These are phyloP conservation scores for Volucella zonaria DNA, from an alignment of 2,888 invertebrate genomes.

Conservation along the genomic window DNA sequence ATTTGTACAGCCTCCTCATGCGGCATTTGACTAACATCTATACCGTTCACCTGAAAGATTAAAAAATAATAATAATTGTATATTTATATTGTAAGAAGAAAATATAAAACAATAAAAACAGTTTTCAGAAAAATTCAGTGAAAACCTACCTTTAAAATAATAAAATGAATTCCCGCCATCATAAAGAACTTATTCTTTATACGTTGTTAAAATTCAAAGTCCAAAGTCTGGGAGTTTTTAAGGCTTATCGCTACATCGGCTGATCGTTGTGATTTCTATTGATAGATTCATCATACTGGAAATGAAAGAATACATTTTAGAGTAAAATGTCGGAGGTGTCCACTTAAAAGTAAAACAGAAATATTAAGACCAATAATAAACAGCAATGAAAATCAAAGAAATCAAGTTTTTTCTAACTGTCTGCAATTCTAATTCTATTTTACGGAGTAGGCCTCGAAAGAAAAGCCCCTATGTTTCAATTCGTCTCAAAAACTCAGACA, in stretches of 20 bases:
- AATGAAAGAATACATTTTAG: background rate
- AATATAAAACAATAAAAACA: background rate
- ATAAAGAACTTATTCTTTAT: background rate
- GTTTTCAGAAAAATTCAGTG: no score
- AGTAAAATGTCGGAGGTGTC: background rate
- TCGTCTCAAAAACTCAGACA: no score
- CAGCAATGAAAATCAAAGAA: no score
- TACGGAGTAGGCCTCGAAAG: no score
- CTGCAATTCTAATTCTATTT: no score
- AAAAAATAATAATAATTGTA: constrained; percentile 53
- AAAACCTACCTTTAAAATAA: constrained; percentile 63
- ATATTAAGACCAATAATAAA: no score
- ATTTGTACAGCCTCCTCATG: constrained; percentile 85
- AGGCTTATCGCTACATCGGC: constrained; percentile 18
- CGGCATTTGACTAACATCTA: constrained; percentile 85
- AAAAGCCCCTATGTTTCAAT: no score
- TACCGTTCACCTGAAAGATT: constrained; percentile 84
- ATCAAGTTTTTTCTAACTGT: no score
- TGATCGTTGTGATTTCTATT: background rate
- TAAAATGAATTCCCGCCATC: constrained; percentile 69
- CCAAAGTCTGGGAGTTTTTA: background rate
- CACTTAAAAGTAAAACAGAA: no score
- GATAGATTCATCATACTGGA: constrained; percentile 2
- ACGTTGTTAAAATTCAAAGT: background rate
- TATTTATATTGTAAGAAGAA: background rate